These are phyloP conservation scores for Dendrolimus punctatus DNA, from an alignment of 1,140 invertebrate genomes.

Conservation along the genomic window DNA sequence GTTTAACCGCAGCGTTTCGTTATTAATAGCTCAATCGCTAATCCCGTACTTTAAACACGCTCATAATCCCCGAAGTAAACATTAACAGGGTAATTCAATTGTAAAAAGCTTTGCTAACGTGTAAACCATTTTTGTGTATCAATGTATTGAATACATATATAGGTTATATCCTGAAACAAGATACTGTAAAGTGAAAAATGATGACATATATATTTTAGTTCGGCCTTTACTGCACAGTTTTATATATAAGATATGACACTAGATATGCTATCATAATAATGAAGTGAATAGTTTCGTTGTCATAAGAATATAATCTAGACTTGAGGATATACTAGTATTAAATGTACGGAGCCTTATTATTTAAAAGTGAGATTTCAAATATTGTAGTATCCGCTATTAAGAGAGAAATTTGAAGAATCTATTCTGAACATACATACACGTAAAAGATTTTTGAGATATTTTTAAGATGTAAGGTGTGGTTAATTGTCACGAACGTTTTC, in stretches of 20 bases:
- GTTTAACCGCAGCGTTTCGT: too few relatives aligned
- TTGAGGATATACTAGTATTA: slow-evolving; percentile 22
- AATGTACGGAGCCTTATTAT: slow-evolving; percentile 20
- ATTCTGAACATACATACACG: slow-evolving; percentile 29
- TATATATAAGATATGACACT: not conserved
- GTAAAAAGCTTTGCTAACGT: too few relatives aligned
- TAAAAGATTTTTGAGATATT: slow-evolving; percentile 16
- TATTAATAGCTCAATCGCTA: too few relatives aligned
- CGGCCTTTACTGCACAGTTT: too few relatives aligned
- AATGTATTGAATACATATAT: too few relatives aligned
- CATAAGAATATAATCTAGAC: slow-evolving; percentile 23
- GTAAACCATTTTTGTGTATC: too few relatives aligned
- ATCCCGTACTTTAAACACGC: too few relatives aligned
- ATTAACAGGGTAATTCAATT: too few relatives aligned
- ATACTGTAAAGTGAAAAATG: too few relatives aligned
- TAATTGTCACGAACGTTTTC: not conserved
- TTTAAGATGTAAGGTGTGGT: not conserved
- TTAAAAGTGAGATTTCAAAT: slow-evolving; percentile 23
- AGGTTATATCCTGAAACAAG: too few relatives aligned
- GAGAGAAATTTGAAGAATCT: slow-evolving; percentile 21
- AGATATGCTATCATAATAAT: slow-evolving; percentile 10
- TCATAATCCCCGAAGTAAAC: too few relatives aligned
- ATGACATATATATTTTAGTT: too few relatives aligned
- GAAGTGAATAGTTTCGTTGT: slow-evolving; percentile 30
- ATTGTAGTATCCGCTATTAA: slow-evolving; percentile 19